These are phyloP conservation scores for Macrosiphum euphorbiae DNA, from an alignment of 2,888 invertebrate species.

Conservation along the genomic window DNA sequence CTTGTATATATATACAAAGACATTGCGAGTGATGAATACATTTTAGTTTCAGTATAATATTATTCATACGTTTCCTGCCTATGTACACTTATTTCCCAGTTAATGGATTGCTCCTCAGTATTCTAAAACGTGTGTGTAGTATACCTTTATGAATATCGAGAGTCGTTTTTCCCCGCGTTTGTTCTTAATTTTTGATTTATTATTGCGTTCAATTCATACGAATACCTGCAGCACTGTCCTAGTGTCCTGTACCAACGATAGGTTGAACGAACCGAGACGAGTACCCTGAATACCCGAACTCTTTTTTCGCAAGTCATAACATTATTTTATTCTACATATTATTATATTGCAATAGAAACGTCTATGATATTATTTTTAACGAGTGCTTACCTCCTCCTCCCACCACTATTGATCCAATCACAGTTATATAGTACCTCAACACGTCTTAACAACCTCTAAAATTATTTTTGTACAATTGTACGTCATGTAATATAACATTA, in stretches of 20 bases:
- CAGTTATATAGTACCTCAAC: neutral
- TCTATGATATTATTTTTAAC: neutral
- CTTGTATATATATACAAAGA: neutral
- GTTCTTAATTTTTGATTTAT: neutral
- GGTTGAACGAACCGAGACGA: neutral
- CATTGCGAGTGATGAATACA: neutral
- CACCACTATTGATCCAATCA: neutral
- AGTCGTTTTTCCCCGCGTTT: neutral
- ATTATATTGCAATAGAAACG: neutral
- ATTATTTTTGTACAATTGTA: neutral
- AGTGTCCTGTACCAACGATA: neutral
- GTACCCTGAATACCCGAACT: neutral
- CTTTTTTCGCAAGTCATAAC: neutral
- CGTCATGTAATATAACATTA: neutral
- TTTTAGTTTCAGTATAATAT: neutral
- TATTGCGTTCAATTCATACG: neutral
- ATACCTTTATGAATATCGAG: no score
- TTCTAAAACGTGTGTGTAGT: neutral
- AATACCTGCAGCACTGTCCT: neutral
- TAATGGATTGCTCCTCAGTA: neutral
- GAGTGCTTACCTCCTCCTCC: neutral
- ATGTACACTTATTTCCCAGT: neutral
- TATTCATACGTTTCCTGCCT: neutral
- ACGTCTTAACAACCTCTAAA: neutral
- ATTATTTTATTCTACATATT: neutral